phyloP scores from a whole-genome alignment of 2,113 vertebrate genomes.

The Macaca nemestrina region DNA sequence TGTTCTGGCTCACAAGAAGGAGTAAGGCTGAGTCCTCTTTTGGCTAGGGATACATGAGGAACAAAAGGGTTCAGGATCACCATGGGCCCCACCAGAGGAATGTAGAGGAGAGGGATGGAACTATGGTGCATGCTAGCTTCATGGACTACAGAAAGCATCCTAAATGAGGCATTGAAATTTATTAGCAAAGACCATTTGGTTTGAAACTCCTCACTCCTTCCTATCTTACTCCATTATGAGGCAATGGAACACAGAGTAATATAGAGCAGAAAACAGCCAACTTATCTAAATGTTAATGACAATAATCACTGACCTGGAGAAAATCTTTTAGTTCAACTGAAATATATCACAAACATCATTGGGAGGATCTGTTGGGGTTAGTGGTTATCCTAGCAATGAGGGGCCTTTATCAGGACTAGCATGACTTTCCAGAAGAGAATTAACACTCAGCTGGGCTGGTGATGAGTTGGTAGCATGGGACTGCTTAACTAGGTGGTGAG shows the following conservation, averaged over 20 bases:
- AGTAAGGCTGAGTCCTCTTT: background rate
- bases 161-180: constrained; percentile 15
- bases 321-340: constrained; percentile 59
- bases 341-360: constrained; percentile 67
- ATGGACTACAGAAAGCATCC: background rate
- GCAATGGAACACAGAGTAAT: background rate
- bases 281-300: constrained; percentile 72
- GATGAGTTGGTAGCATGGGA: rapidly evolving
- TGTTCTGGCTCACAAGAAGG: background rate
- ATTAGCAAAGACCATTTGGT: constrained; percentile 18
- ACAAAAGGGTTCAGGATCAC: rapidly evolving
- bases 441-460: background rate
- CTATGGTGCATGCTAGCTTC: background rate
- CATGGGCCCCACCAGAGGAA: background rate
- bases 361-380: constrained; percentile 48
- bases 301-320: constrained; percentile 59
- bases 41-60: rapidly evolving
- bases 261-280: background rate
- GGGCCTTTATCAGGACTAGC: background rate
- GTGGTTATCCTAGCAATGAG: background rate
- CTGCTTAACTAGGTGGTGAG: background rate
- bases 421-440: background rate
- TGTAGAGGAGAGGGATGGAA: rapidly evolving
- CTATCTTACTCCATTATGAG: background rate
- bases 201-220: background rate